These are phyloP conservation scores for Symphodus melops DNA, from an alignment of 2,113 vertebrate genomes.

Conservation along the genomic window DNA sequence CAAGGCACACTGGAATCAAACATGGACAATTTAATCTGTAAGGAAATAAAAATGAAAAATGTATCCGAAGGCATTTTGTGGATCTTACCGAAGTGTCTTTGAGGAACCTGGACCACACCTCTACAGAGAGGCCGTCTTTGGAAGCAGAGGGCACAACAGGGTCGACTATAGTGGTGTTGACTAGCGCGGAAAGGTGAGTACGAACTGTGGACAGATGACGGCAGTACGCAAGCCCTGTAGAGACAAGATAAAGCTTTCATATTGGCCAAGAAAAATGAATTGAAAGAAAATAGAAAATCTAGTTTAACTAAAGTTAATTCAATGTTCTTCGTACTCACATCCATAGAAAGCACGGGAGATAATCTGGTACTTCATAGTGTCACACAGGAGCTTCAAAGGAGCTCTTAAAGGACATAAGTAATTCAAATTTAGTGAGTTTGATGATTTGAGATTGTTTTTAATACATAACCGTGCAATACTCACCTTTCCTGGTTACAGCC, in stretches of 20 bases:
- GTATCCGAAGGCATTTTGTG: neutral
- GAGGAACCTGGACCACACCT: constrained; percentile 91
- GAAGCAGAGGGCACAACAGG: constrained; percentile 85
- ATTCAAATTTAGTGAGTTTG: constrained; percentile 13
- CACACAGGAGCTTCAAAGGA: constrained; percentile 95
- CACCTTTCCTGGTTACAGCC: constrained; percentile 96
- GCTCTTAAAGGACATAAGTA: constrained; percentile 81
- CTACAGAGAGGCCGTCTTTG: constrained; percentile 85
- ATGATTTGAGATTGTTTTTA: constrained; percentile 1
- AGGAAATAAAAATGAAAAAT: neutral
- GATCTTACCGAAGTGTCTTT: constrained; percentile 88
- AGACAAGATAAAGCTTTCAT: neutral
- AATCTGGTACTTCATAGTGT: constrained; percentile 99
- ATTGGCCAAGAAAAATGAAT: neutral
- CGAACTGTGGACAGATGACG: constrained; percentile 96
- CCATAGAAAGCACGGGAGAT: constrained; percentile 98
- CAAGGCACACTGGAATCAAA: neutral
- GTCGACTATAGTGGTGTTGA: constrained; percentile 92
- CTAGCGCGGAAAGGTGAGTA: constrained; percentile 94
- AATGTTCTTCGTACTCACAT: constrained; percentile 84
- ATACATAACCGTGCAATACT: neutral
- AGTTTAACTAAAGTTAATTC: neutral
- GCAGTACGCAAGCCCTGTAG: constrained; percentile 95
- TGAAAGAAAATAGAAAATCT: neutral
- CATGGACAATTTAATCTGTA: neutral